Conservation (phyloP, 2,888 invertebrate species). For the Rhamphomyia laevipes region DNA sequence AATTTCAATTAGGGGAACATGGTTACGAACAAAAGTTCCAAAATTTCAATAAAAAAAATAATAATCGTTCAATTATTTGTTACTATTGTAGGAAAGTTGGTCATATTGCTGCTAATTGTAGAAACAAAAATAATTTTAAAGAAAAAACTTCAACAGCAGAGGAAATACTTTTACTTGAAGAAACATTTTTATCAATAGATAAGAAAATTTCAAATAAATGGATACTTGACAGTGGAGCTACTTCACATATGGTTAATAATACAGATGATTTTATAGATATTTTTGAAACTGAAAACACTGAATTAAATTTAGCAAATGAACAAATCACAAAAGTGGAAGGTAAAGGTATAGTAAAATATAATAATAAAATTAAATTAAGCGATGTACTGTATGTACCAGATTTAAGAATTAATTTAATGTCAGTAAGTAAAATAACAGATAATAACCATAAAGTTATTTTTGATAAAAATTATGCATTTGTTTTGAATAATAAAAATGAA, state of each 20-base stretch:
- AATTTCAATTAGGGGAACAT: no score
- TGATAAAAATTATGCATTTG: background rate
- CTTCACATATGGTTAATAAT: conserved; percentile 4
- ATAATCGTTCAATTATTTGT: no score
- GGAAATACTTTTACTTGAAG: no score
- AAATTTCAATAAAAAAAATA: no score
- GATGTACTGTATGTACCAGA: conserved; percentile 4
- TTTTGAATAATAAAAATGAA: background rate
- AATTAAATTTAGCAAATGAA: background rate
- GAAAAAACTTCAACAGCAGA: no score
- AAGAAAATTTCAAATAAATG: background rate
- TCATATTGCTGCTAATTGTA: no score
- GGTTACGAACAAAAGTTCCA: no score
- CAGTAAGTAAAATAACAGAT: conserved; percentile 4
- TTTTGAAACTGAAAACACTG: background rate
- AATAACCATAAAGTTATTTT: conserved; percentile 1
- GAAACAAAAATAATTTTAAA: no score
- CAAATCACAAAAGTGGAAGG: background rate
- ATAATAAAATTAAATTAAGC: background rate
- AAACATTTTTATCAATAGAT: no score
- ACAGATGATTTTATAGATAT: background rate
- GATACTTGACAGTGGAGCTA: conserved; percentile 5
- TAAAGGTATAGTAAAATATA: background rate
- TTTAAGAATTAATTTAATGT: conserved; percentile 3
- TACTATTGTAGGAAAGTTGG: no score